Percentiles rank a stretch among this genome's conserved stretches.
Evolutionary conservation across 2,888 invertebrate species (phyloP).

Genomic region (Acrobasis consociella): DNA sequence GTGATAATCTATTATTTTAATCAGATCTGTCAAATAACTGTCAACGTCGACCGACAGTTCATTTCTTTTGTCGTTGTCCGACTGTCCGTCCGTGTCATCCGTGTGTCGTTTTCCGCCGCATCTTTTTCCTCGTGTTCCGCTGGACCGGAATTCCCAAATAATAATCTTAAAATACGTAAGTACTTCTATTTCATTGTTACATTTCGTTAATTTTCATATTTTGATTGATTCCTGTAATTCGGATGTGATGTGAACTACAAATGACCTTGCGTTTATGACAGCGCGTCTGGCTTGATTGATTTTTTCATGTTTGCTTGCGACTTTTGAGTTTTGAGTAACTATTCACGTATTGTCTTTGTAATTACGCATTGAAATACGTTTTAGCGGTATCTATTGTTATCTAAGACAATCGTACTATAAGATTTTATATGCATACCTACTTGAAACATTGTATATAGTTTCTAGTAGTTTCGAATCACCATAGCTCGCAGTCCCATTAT

Average conservation of each 20-base stretch:
- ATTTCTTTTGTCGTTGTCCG: not conserved
- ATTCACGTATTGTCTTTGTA: not conserved
- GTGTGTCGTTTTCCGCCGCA: slow-evolving; percentile 4
- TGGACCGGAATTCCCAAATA: slow-evolving; percentile 43
- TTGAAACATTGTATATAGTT: not conserved
- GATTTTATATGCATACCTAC: not conserved
- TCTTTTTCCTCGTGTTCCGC: slow-evolving; percentile 57
- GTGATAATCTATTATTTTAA: not conserved
- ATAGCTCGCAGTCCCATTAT: too few species aligned
- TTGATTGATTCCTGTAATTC: not conserved
- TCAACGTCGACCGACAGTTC: not conserved
- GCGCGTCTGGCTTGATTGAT: slow-evolving; percentile 33
- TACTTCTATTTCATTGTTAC: slow-evolving; percentile 30
- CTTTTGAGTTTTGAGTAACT: slow-evolving; percentile 1
- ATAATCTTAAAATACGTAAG: slow-evolving; percentile 43
- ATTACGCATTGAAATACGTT: not conserved
- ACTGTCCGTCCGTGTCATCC: slow-evolving; percentile 21
- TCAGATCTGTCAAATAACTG: not conserved
- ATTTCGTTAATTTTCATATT: not conserved
- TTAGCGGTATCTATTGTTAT: not conserved
- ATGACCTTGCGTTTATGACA: slow-evolving; percentile 33
- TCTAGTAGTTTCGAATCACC: too few species aligned
- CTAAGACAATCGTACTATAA: not conserved
- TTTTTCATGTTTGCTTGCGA: slow-evolving; percentile 32
- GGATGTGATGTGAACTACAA: slow-evolving; percentile 21